These are phyloP conservation scores for Drosophila mimica DNA, from an alignment of 2,888 invertebrate genomes.

Conservation along the genomic window DNA sequence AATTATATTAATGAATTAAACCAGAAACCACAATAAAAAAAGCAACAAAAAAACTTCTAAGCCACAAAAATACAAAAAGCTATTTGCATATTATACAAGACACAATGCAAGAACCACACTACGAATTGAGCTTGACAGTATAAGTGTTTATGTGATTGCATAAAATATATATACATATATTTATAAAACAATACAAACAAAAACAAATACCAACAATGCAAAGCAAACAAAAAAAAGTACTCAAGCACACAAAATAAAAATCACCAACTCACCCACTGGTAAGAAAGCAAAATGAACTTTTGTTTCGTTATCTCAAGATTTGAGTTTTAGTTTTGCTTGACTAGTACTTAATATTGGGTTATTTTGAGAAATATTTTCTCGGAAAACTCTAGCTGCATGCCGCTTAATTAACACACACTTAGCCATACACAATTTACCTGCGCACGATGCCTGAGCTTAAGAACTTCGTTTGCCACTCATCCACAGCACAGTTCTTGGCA, in stretches of 20 bases:
- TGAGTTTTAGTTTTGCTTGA: slow-evolving; percentile 28
- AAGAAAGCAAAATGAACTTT: slow-evolving; percentile 74
- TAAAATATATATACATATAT: slow-evolving; percentile 15
- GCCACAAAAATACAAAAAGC: slow-evolving; percentile 24
- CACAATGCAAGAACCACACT: slow-evolving; percentile 49
- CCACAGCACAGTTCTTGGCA: slow-evolving; percentile 9
- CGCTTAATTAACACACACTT: slow-evolving; percentile 48
- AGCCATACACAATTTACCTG: slow-evolving; percentile 41
- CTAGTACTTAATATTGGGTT: slow-evolving; percentile 14
- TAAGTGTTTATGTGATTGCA: slow-evolving; percentile 48
- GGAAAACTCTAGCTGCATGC: slow-evolving; percentile 50
- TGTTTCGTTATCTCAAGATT: slow-evolving; percentile 44
- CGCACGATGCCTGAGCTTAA: slow-evolving; percentile 44
- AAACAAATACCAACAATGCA: slow-evolving; percentile 41
- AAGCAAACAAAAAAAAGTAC: slow-evolving; percentile 32
- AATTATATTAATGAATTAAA: slow-evolving; percentile 22
- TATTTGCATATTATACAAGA: slow-evolving; percentile 59
- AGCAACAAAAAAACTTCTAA: slow-evolving; percentile 10
- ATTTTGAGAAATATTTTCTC: slow-evolving; percentile 2
- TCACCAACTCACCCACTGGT: slow-evolving; percentile 65
- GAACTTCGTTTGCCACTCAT: slow-evolving; percentile 8
- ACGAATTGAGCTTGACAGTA: slow-evolving; percentile 70
- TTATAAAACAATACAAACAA: slow-evolving; percentile 42
- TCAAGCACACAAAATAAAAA: slow-evolving; percentile 39
- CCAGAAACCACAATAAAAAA: slow-evolving; percentile 27